Base-by-base conservation (phyloP, 2,113 vertebrate species). In the Entelurus aequoreus region DNA sequence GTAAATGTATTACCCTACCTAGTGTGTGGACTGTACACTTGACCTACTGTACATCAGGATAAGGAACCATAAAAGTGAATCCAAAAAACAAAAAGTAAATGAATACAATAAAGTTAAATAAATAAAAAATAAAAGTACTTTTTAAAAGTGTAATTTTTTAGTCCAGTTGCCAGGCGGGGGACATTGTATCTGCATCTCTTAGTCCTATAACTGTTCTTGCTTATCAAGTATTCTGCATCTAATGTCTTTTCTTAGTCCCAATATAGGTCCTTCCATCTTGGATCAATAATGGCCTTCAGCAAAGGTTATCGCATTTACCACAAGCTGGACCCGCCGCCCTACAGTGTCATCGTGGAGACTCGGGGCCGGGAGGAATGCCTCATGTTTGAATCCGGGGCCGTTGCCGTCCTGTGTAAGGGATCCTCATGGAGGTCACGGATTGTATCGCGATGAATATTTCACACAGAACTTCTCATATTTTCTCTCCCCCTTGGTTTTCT, bases 251-350 rank as follows among this genome's bases (percentile, higher is more conserved):
- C 1, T 76, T 84, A 85, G 73, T 79, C 53, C 48, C 74, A 68
- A 71, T 44, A 35, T 65, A 68, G 70, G 60, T 75, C 59, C 63
- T 68, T 74, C 69, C 67, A 68, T 80, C 66, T 49, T 53, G 69
- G 68, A 80, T 77, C 70, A 76, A 76, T 64, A 71, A 98, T 98
- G 97, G 96, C 97, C 78, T 98, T 98, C 91, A 98, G 97, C 86
- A 98, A 98, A 89, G 97, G 97, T 81, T 98, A 94, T 80, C 93
- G 95, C 14, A 91, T 98, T 81, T 96, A 93, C 87, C 96, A 98
- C 89, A 98, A 98, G 83, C 76, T 96, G 91, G 97, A 99, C 69
- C 95, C 95, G 0, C 92, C 93, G 35, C 94, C 96, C 48, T 97
- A 97, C 91, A 98, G 97, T 54, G 90, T 98, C 71, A 91, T 99